These are phyloP conservation scores for Patella caerulea DNA, from an alignment of 2,888 invertebrate genomes.

Conservation along the genomic window DNA sequence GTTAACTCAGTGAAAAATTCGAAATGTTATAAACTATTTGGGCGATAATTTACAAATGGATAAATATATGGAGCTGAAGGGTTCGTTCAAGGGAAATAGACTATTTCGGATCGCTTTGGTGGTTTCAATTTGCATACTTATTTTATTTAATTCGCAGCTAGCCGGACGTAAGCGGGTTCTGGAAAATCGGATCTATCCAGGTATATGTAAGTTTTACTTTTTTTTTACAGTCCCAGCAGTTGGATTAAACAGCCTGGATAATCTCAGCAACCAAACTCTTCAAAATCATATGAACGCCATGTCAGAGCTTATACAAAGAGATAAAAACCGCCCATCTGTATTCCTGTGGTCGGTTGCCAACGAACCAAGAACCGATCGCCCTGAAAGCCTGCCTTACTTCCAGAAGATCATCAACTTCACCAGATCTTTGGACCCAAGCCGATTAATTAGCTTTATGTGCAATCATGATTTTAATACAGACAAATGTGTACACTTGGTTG, in stretches of 20 bases:
- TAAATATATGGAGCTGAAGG: too few relatives aligned
- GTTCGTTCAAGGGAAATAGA: too few relatives aligned
- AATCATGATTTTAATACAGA: constrained; percentile 48
- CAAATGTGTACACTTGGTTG: constrained; percentile 35
- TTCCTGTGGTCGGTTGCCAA: constrained; percentile 98
- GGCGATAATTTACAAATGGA: too few relatives aligned
- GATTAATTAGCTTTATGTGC: constrained; percentile 82
- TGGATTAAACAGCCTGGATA: constrained; percentile 77
- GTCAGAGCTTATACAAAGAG: constrained; percentile 87
- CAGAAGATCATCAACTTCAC: constrained; percentile 83
- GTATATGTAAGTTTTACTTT: too few relatives aligned
- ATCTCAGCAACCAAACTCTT: constrained; percentile 74
- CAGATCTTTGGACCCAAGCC: constrained; percentile 80
- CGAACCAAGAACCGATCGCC: constrained; percentile 83
- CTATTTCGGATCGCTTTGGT: too few relatives aligned
- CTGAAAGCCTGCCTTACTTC: constrained; percentile 86
- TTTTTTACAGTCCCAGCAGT: constrained; percentile 80
- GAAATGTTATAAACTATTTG: too few relatives aligned
- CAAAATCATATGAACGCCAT: constrained; percentile 87
- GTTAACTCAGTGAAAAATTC: too few relatives aligned
- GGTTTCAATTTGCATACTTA: too few relatives aligned
- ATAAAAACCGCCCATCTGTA: constrained; percentile 95
- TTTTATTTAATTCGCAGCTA: too few relatives aligned
- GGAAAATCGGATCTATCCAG: too few relatives aligned
- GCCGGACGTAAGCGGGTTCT: too few relatives aligned